A percentile compares a stretch with the other conserved stretches of the same genome.
Conservation (phyloP, 2,113 vertebrate species). For the Reinhardtius hippoglossoides region DNA sequence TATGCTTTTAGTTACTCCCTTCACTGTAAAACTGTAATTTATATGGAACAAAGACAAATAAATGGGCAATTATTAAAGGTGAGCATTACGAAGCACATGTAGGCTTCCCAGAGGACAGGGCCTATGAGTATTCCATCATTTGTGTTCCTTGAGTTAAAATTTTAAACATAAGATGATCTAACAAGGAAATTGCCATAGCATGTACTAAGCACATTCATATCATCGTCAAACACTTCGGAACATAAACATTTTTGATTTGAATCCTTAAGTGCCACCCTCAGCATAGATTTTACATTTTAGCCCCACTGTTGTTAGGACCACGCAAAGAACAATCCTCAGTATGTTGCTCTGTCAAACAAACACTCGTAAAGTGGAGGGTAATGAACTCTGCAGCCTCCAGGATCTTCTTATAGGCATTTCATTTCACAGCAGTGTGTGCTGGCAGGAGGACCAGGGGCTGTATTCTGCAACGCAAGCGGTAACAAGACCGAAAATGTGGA, state of each 20-base stretch:
- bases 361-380: slow-evolving; percentile 6
- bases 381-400: not conserved
- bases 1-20: not conserved
- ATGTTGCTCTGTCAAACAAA: not conserved
- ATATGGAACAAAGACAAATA: not conserved
- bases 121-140: no score
- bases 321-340: not conserved
- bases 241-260: not conserved
- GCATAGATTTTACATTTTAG: not conserved
- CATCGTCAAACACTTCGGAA: not conserved
- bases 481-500: not conserved
- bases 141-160: no score
- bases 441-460: not conserved
- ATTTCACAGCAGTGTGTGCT: not conserved
- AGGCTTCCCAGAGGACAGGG: not conserved
- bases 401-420: not conserved
- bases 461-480: not conserved
- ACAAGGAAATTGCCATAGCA: not conserved
- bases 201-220: not conserved
- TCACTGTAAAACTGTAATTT: not conserved
- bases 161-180: no score
- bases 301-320: not conserved
- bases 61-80: not conserved
- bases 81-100: not conserved
- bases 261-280: not conserved